Evolutionary conservation across 92 coral and sea anemone species (phyloP).

Genomic region (Blastomussa wellsi): DNA sequence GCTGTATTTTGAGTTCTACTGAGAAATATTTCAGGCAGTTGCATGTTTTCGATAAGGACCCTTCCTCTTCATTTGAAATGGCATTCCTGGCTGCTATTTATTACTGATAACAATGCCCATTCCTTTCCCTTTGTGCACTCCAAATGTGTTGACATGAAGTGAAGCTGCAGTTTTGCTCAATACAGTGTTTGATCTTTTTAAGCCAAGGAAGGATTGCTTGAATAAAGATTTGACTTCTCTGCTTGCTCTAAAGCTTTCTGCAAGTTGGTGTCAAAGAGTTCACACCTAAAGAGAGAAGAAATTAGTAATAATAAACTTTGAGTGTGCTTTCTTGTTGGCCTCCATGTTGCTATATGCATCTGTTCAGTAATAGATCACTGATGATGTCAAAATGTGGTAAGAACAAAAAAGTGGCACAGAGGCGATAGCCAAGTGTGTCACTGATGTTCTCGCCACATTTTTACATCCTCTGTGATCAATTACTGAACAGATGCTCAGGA

Average conservation of each 20-base stretch:
- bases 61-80: not conserved
- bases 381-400: no score
- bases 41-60: not conserved
- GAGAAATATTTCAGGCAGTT: no score
- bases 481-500: no score
- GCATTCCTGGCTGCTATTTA: not conserved
- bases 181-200: not conserved
- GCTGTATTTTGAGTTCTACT: no score
- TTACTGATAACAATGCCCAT: not conserved
- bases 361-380: no score
- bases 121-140: not conserved
- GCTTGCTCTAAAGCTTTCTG: conserved; percentile 93
- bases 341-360: no score
- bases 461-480: no score
- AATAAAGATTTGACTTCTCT: conserved; percentile 74
- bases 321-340: not conserved
- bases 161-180: not conserved
- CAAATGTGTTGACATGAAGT: not conserved
- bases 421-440: no score
- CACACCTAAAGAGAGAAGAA: conserved; percentile 77
- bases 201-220: conserved; percentile 75
- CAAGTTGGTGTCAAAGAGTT: conserved; percentile 87
- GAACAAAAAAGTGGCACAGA: no score
- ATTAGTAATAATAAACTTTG: not conserved
- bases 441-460: no score